Evolutionary conservation across 2,113 vertebrate genomes (phyloP), one percentile per base, ranked within the genome.

Genomic region (Myocastor coypus): DNA sequence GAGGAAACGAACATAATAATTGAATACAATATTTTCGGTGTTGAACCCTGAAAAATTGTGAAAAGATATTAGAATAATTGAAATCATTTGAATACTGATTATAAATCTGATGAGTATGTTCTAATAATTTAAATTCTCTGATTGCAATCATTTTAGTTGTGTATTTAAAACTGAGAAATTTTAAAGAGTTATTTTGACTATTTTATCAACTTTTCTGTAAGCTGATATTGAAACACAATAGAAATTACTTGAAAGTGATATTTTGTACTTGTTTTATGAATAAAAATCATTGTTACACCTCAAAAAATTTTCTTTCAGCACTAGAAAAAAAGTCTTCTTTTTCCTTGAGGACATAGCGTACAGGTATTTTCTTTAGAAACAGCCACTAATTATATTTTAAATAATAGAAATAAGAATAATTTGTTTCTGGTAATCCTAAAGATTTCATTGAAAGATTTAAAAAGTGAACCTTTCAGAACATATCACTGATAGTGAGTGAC

Each of bases 371-470:
- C 52, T 86, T 94, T 73, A 71, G 71, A 91, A 92, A 50, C 3
- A 83, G 40, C 3, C 50, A 13, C 2, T 4, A 69, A 22, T 71
- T 57, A 63, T n/a, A 42, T 69, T 19, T n/a, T 22, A 50, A 59
- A 20, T 42, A 1, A 92, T 12, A 46, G 1, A 78, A 84, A 40
- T 78, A 69, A 73, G 50, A 82, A 57, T 83, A 75, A 52, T 69
- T 87, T 13, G 13, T 0, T 26, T 90, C 80, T 94, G 59, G 32
- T 94, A 93, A 80, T 93, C 0, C 3, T 55, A 16, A 59, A 82
- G 77, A 94, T 86, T 87, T 34, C 96, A 50, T 75, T 93, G 87
- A 97, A 17, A 0, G 2, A 22, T 42, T 97, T 95, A 97, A 30
- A 57, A 77, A 89, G 68, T 26, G 14, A 93, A 42, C 1, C 91